A percentile compares a stretch with the other conserved stretches of the same genome.
These are phyloP conservation scores for Nestor notabilis DNA, from an alignment of 2,113 vertebrate species.

Conservation along the genomic window DNA sequence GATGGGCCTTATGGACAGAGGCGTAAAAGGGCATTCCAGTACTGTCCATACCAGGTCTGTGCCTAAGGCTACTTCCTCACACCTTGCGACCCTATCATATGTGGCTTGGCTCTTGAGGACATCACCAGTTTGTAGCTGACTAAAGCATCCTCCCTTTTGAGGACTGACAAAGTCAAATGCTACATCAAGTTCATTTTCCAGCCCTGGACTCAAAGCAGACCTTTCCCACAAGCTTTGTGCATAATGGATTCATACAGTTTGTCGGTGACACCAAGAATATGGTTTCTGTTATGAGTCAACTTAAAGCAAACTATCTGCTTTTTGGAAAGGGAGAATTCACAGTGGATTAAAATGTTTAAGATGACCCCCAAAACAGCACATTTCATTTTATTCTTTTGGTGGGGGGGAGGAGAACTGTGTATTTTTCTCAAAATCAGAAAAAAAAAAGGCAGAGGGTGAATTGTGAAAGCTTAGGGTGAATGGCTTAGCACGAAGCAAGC, in stretches of 20 bases:
- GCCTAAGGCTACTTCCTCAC: background rate
- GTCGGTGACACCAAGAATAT: background rate
- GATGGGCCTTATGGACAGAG: accelerated
- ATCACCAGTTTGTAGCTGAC: accelerated
- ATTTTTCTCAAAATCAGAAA: background rate
- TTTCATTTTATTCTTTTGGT: background rate
- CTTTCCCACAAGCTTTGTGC: background rate
- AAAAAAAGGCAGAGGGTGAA: background rate
- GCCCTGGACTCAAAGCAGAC: background rate
- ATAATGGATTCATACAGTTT: background rate
- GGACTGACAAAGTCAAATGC: background rate
- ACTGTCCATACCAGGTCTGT: background rate
- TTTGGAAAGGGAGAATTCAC: background rate
- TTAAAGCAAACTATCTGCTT: background rate
- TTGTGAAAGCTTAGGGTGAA: background rate
- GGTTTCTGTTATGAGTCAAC: background rate
- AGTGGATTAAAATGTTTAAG: background rate
- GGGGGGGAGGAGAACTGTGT: background rate
- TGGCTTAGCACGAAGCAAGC: background rate
- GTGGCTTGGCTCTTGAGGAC: accelerated
- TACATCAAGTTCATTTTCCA: background rate
- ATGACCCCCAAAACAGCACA: background rate
- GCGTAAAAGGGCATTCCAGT: accelerated
- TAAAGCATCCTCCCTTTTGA: background rate
- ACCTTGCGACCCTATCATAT: accelerated